Conservation (phyloP, 2,113 vertebrate genomes). For the Balaeniceps rex region DNA sequence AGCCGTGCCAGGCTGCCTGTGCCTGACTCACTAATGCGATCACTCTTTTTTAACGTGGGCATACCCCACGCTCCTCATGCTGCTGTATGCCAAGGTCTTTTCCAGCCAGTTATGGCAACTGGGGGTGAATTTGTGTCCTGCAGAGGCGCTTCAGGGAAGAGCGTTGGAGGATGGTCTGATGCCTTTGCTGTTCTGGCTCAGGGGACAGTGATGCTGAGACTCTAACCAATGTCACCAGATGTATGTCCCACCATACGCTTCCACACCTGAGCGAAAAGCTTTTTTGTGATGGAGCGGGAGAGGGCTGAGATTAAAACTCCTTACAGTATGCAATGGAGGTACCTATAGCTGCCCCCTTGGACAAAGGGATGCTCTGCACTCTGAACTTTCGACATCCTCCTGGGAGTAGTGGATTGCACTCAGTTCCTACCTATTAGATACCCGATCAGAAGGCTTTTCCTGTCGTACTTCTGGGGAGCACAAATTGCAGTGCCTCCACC, state of each 20-base stretch:
- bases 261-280: background rate
- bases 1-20: background rate
- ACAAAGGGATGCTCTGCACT: background rate
- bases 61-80: background rate
- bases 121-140: background rate
- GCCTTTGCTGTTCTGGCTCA: background rate
- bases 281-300: background rate
- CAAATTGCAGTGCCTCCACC: background rate
- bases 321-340: background rate
- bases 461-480: background rate
- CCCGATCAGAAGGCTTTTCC: background rate
- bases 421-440: background rate
- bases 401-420: fast-evolving
- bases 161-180: background rate
- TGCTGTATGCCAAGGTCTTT: background rate
- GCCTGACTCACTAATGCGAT: background rate
- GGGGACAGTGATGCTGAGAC: background rate
- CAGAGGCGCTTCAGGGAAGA: background rate
- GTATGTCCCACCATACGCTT: background rate
- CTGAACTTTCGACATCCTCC: background rate
- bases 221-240: background rate
- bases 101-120: background rate
- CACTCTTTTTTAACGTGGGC: background rate
- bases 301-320: background rate
- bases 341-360: background rate